Conservation (phyloP, 2,113 vertebrate genomes). For the Glaucomys volans region DNA sequence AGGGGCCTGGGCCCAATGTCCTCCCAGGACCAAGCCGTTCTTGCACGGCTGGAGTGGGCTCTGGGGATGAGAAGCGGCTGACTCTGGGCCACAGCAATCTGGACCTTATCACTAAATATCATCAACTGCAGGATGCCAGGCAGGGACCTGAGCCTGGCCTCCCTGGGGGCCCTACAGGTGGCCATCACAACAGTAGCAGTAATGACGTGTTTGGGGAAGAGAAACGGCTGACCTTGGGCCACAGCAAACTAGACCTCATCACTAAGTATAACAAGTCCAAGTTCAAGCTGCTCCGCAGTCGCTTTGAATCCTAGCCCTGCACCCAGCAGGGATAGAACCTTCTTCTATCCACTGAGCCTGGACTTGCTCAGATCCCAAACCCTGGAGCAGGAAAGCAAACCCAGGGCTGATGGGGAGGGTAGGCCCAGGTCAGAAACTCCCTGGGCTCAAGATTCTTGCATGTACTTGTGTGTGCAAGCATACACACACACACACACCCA, state of each 20-base stretch:
- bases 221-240: constrained; percentile 95
- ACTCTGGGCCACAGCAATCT: constrained; percentile 91
- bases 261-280: constrained; percentile 97
- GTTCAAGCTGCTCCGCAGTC: constrained; percentile 93
- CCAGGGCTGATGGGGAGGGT: neutral
- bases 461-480: neutral
- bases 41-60: neutral
- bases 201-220: constrained; percentile 76
- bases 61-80: constrained; percentile 88
- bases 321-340: neutral
- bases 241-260: constrained; percentile 98
- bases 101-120: constrained; percentile 93
- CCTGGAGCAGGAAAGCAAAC: neutral
- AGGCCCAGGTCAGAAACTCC: neutral
- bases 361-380: neutral
- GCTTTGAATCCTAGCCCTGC: constrained; percentile 90
- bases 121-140: constrained; percentile 84
- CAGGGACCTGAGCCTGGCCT: constrained; percentile 67
- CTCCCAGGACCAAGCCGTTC: constrained; percentile 43
- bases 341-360: neutral
- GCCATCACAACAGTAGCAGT: constrained; percentile 59
- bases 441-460: neutral
- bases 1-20: constrained; percentile 67
- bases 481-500: neutral
- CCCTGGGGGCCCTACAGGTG: constrained; percentile 12